Evolutionary conservation across 2,797 vertebrate species (phyloP).

Genomic region (Calcarius lapponicus): DNA sequence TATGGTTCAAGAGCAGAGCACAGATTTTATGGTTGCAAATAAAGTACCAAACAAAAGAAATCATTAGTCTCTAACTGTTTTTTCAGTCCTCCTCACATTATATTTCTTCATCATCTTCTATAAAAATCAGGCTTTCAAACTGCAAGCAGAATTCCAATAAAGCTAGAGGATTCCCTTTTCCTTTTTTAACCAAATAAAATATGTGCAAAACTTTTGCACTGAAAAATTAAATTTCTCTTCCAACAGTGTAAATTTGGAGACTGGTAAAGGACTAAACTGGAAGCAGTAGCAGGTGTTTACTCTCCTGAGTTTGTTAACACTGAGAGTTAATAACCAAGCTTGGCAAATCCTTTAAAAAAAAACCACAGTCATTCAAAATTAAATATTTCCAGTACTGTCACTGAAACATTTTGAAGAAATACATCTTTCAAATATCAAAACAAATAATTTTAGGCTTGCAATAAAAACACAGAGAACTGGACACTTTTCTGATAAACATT

Average conservation of each 20-base stretch:
- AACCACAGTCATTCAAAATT: background rate
- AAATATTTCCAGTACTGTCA: constrained; percentile 6
- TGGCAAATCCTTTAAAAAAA: constrained; percentile 46
- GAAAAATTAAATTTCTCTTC: constrained; percentile 44
- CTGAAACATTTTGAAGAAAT: constrained; percentile 45
- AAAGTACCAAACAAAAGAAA: constrained; percentile 22
- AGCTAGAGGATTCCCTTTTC: background rate
- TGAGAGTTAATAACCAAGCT: constrained; percentile 58
- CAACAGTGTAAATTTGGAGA: constrained; percentile 20
- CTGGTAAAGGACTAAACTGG: constrained; percentile 24
- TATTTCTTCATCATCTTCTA: background rate
- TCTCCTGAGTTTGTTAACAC: background rate
- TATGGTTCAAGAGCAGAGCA: background rate
- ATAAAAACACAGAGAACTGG: background rate
- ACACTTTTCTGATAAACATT: background rate
- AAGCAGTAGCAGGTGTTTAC: constrained; percentile 40
- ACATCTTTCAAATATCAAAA: background rate
- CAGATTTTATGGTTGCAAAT: constrained; percentile 16
- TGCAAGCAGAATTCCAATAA: constrained; percentile 2
- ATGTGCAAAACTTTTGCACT: constrained; percentile 14
- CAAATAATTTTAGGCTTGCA: background rate
- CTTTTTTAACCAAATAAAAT: background rate
- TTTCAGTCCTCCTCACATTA: background rate
- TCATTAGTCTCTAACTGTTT: background rate
- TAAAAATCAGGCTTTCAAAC: constrained; percentile 3